Conservation (phyloP, 2,888 invertebrate species). For the Lutraria lutraria region DNA sequence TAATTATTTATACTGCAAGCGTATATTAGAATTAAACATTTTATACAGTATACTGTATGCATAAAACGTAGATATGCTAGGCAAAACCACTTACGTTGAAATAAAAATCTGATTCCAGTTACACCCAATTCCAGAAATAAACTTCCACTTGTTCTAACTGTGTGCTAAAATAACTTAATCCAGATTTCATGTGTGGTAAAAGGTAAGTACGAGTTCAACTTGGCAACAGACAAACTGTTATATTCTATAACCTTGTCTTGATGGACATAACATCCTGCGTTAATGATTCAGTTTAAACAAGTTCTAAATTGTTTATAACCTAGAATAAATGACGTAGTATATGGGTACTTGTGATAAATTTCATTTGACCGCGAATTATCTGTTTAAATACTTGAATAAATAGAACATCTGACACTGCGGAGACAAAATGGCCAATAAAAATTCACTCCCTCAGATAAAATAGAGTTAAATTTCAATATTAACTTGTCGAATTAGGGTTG, state of each 20-base stretch:
- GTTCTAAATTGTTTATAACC: constrained; percentile 39
- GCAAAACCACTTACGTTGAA: neutral
- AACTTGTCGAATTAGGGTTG: constrained; percentile 41
- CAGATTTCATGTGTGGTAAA: neutral
- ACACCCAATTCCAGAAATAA: constrained; percentile 9
- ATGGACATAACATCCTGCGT: neutral
- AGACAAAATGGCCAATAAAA: constrained; percentile 45
- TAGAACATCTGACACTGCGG: constrained; percentile 39
- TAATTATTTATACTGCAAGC: too few species aligned
- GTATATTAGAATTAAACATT: too few species aligned
- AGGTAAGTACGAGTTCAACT: neutral
- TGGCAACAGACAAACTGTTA: neutral
- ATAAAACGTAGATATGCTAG: too few species aligned
- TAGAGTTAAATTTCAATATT: constrained; percentile 50
- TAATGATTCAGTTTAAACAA: constrained; percentile 12
- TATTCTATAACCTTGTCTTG: neutral
- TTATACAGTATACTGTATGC: too few species aligned
- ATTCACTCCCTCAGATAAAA: constrained; percentile 40
- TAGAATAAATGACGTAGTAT: constrained; percentile 22
- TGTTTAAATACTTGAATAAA: constrained; percentile 45
- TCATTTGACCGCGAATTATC: constrained; percentile 52
- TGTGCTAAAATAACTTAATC: neutral
- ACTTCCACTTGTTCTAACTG: neutral
- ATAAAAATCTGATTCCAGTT: neutral
- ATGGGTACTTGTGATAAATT: constrained; percentile 43